Evolutionary conservation across 2,797 vertebrate genomes (phyloP).

Genomic region (Chaunax sp.): DNA sequence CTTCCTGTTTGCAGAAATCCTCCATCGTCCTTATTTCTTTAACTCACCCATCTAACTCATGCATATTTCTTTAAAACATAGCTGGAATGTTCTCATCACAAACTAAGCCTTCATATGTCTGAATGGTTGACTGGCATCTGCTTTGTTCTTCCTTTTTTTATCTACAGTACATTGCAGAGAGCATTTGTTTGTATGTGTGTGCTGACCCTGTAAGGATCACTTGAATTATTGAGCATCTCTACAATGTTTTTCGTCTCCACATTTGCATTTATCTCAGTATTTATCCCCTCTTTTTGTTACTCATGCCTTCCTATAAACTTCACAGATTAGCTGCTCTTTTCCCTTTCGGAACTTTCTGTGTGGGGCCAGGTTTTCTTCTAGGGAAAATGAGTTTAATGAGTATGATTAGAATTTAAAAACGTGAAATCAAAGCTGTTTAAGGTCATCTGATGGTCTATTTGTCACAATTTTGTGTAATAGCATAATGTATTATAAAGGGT

Average conservation of each 20-base stretch:
- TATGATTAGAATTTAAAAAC: no score
- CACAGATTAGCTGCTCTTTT: slow-evolving; percentile 13
- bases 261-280: slow-evolving; percentile 23
- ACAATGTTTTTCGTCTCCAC: slow-evolving; percentile 11
- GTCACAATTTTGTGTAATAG: no score
- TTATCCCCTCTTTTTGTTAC: slow-evolving; percentile 25
- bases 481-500: no score
- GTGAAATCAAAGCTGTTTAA: no score
- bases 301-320: slow-evolving; percentile 15
- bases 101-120: slow-evolving; percentile 58
- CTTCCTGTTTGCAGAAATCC: slow-evolving; percentile 1
- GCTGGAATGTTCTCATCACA: slow-evolving; percentile 41
- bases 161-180: background rate
- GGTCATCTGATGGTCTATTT: no score
- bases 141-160: slow-evolving; percentile 21
- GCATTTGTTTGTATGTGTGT: background rate
- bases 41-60: slow-evolving; percentile 37
- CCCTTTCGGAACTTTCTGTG: no score
- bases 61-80: slow-evolving; percentile 37
- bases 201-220: slow-evolving; percentile 30
- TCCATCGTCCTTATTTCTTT: slow-evolving; percentile 17
- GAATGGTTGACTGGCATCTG: slow-evolving; percentile 17
- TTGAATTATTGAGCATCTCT: slow-evolving; percentile 52
- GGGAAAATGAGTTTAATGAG: no score
- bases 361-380: no score